These are phyloP conservation scores for Ptyas mucosa DNA, from an alignment of 2,113 vertebrate species.

Conservation along the genomic window DNA sequence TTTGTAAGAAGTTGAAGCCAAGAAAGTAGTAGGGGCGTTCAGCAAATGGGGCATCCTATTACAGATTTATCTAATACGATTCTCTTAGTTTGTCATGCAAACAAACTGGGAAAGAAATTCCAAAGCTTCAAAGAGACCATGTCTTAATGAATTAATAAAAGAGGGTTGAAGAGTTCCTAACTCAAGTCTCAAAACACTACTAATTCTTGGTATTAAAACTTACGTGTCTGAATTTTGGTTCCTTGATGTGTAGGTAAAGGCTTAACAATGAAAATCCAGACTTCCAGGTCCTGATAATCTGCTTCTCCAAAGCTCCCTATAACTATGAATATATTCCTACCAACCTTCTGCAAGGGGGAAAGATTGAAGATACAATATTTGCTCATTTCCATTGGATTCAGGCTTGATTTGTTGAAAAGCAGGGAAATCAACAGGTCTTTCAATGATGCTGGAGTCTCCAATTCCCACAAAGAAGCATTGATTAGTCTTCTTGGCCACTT, in stretches of 20 bases:
- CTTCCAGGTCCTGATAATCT: not conserved
- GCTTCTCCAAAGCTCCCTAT: not conserved
- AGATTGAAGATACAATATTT: not conserved
- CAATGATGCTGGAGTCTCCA: not conserved
- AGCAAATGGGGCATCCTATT: not conserved
- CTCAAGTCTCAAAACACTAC: not conserved
- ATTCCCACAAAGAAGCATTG: not conserved
- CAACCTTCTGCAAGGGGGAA: not conserved
- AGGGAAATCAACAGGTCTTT: not conserved
- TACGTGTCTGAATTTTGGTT: not conserved
- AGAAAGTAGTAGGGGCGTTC: not conserved
- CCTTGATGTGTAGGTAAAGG: not conserved
- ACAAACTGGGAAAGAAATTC: not conserved
- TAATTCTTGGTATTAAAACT: not conserved
- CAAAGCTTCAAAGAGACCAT: not conserved
- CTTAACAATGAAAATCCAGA: not conserved
- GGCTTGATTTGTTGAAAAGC: not conserved
- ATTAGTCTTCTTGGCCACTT: not conserved
- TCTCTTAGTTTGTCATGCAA: not conserved
- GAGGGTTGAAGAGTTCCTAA: not conserved
- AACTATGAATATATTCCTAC: not conserved
- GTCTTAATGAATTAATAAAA: not conserved
- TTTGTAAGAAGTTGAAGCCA: not conserved
- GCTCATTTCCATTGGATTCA: not conserved
- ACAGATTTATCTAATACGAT: not conserved